Base-by-base conservation (phyloP, 2,113 vertebrate species). In the Falcunculus frontatus region DNA sequence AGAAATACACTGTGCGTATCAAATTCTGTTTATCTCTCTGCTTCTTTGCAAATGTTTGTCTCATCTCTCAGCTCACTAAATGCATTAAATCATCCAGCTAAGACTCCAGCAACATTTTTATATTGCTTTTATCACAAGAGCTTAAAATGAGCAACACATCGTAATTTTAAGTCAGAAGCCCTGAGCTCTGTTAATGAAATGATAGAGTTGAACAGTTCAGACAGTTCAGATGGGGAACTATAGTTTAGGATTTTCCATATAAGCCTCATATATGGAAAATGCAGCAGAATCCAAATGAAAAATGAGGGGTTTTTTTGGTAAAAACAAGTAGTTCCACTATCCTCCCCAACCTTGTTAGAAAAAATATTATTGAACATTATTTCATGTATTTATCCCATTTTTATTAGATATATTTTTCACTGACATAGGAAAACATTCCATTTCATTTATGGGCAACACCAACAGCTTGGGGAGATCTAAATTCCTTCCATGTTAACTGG, bases 151-250 rank as follows among this genome's bases (percentile, higher is more conserved):
- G 64, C 23, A 86, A 52, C 50, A 50, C 65, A 78, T 70, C 78
- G 79, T 44, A 69, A 78, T 60, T 92, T 92, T 68, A 94, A 93
- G 65, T 73, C 60, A 94, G 86, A 92, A 94, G 60, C 60, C 16
- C 53, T 53, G 60, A 93, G 73, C 53, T 90, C 56, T 84, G 30
- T 23, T 92, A 90, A 94, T 89, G 80, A 93, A 94, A 93, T 65
- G 68, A 96, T 37, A 30, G 44, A 72, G 37, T 64, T 89, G 88
- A 96, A 82, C 64, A 94, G 93, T 89, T 96, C 96, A 96, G 37
- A 90, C 4, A 94, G 92, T 88, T 96, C 80, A 94, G 23, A 68
- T 46, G 55, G 60, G 29, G 55, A 96, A 77, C 21, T 81, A 52
- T 37, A 94, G 75, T 81, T 92, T 63, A 75, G 85, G n/a, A 87